Evolutionary conservation across 2,797 vertebrate species (phyloP).

Genomic region (Salarias fasciatus): DNA sequence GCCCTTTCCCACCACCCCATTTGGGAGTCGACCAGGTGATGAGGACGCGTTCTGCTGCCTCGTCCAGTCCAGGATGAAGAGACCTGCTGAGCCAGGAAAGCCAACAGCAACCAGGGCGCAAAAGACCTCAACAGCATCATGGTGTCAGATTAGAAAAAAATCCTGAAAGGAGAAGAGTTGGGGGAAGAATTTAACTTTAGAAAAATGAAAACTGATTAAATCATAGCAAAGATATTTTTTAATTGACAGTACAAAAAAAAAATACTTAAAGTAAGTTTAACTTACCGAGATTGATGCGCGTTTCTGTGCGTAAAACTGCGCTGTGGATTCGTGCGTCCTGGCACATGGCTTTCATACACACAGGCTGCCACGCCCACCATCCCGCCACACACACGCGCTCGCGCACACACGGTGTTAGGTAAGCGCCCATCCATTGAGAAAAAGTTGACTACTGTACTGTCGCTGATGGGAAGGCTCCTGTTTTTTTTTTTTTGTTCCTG

Average conservation of each 20-base stretch:
- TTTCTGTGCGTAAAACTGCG: conserved; percentile 42
- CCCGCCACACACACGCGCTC: conserved; percentile 9
- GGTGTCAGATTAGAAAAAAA: not conserved
- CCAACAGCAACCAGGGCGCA: conserved; percentile 75
- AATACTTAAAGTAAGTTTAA: not conserved
- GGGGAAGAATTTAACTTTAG: not conserved
- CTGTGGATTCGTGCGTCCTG: conserved; percentile 19
- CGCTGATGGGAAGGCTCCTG: conserved; percentile 21
- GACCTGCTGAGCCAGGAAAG: conserved; percentile 69
- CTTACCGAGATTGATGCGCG: conserved; percentile 39
- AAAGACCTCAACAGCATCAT: conserved; percentile 67
- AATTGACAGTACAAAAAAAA: too few species aligned
- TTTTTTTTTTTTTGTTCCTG: conserved; percentile 7
- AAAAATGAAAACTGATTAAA: not conserved
- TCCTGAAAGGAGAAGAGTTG: conserved; percentile 21
- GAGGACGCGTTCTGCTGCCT: not conserved
- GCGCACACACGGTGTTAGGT: not conserved
- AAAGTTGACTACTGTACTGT: conserved; percentile 3
- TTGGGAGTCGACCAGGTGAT: too few species aligned
- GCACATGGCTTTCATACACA: conserved; percentile 68
- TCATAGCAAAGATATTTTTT: too few species aligned
- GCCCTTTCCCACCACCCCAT: conserved; percentile 55
- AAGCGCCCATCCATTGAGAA: conserved; percentile 17
- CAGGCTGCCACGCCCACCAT: conserved; percentile 69
- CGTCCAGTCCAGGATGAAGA: conserved; percentile 60